phyloP scores from a whole-genome alignment of 2,113 vertebrate species.

The Felis catus region F.catus_Fca126_mat1.0 CM031416.1:25056001-25056500 shows the following conservation, averaged over 20 bases:
- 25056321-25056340: background rate
- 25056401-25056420: background rate
- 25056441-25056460: background rate
- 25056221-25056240: background rate
- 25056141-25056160: background rate
- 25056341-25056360: background rate
- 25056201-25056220: background rate
- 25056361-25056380: background rate
- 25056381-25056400: background rate
- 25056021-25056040: background rate
- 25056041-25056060: background rate
- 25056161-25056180: background rate
- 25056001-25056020: background rate
- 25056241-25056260: background rate
- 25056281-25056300: background rate
- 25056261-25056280: fast-evolving
- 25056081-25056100: background rate
- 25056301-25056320: background rate
- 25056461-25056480: background rate
- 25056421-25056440: background rate
- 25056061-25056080: background rate
- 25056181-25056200: background rate
- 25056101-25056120: background rate
- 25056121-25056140: background rate
- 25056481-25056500: no score